Percentiles rank a stretch among this genome's conserved stretches.
These are phyloP conservation scores for Micrasema longulum DNA, from an alignment of 1,140 invertebrate species.

Conservation along the genomic window DNA sequence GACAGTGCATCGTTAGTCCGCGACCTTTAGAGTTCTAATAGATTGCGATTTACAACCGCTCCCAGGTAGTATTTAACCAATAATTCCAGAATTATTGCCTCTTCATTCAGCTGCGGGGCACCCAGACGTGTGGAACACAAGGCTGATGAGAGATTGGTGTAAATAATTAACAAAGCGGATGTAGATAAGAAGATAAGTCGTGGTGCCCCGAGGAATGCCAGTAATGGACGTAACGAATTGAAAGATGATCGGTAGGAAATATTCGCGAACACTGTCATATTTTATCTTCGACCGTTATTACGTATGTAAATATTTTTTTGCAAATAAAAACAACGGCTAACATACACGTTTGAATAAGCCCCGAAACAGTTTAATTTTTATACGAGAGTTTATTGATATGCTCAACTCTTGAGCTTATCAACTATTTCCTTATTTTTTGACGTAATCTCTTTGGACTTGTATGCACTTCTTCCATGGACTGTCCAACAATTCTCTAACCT, in stretches of 20 bases:
- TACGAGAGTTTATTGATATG: too few relatives aligned
- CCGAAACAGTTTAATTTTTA: too few relatives aligned
- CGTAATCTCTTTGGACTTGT: too few relatives aligned
- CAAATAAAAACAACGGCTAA: too few relatives aligned
- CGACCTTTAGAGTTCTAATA: constrained; percentile 26
- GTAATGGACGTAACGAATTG: constrained; percentile 2
- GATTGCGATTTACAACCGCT: constrained; percentile 30
- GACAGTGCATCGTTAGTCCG: constrained; percentile 7
- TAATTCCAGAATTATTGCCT: constrained; percentile 30
- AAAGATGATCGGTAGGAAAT: constrained; percentile 13
- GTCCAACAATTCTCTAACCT: too few relatives aligned
- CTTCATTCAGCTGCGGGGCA: constrained; percentile 15
- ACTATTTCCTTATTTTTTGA: too few relatives aligned
- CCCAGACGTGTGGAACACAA: constrained; percentile 17
- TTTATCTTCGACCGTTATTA: too few relatives aligned
- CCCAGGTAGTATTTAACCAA: constrained; percentile 25
- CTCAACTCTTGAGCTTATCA: too few relatives aligned
- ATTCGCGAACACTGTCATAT: constrained; percentile 3
- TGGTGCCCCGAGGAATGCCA: constrained; percentile 15
- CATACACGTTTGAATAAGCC: too few relatives aligned
- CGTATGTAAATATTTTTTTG: too few relatives aligned
- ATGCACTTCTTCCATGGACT: too few relatives aligned
- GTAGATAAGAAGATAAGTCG: constrained; percentile 30
- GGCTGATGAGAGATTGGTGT: constrained; percentile 31
- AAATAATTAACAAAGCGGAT: constrained; percentile 38